A percentile compares a stretch with the other conserved stretches of the same genome.
These are phyloP conservation scores for Scrobipalpa costella DNA, from an alignment of 2,888 invertebrate species.

Conservation along the genomic window DNA sequence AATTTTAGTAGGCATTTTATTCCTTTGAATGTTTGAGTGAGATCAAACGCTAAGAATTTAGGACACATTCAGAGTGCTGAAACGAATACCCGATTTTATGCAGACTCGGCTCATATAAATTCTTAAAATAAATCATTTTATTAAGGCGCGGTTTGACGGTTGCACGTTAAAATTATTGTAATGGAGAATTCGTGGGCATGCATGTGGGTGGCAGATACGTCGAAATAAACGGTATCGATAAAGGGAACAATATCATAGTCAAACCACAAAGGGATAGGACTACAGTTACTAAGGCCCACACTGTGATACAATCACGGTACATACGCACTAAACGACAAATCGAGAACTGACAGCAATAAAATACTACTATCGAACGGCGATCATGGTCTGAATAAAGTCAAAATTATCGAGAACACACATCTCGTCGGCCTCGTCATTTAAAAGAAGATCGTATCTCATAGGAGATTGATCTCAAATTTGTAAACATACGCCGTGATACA, in stretches of 20 bases:
- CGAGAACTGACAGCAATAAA: constrained; percentile 55
- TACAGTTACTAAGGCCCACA: constrained; percentile 37
- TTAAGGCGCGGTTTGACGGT: constrained; percentile 32
- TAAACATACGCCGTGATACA: constrained; percentile 42
- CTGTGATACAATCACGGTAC: constrained; percentile 43
- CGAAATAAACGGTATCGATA: constrained; percentile 34
- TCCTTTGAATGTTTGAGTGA: constrained; percentile 33
- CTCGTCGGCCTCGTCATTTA: constrained; percentile 39
- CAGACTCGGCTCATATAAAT: constrained; percentile 25
- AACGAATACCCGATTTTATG: constrained; percentile 27
- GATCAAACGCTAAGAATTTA: constrained; percentile 47
- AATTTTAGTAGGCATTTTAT: constrained; percentile 29
- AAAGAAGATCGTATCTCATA: constrained; percentile 52
- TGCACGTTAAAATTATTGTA: constrained; percentile 33
- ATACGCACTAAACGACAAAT: constrained; percentile 50
- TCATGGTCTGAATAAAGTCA: constrained; percentile 48
- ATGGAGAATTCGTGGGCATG: constrained; percentile 35
- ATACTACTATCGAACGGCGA: constrained; percentile 55
- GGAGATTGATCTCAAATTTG: constrained; percentile 48
- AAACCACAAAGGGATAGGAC: constrained; percentile 25
- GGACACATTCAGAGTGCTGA: constrained; percentile 38
- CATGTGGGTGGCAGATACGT: constrained; percentile 33
- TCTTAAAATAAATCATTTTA: constrained; percentile 32
- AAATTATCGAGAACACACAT: constrained; percentile 51
- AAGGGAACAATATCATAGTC: constrained; percentile 29